Percentiles rank a stretch among this genome's conserved stretches.
Evolutionary conservation across 2,113 vertebrate species (phyloP).

Genomic region (Tenebrosternarchus preto): DNA sequence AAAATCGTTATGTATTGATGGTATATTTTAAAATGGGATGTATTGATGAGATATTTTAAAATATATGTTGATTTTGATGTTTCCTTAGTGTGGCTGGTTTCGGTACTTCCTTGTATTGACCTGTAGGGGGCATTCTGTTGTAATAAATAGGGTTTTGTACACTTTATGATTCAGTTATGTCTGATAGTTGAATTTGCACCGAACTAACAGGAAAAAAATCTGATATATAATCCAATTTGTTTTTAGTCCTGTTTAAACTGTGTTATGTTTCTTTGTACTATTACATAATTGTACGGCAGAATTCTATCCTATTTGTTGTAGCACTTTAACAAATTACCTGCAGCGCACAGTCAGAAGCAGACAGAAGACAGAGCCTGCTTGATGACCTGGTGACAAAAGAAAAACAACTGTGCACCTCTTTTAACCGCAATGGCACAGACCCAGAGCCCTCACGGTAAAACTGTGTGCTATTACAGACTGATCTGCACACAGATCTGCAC

Average conservation of each 20-base stretch:
- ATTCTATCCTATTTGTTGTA: background rate
- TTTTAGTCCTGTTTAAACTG: background rate
- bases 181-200: background rate
- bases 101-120: background rate
- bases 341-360: constrained; percentile 93
- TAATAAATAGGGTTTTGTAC: constrained; percentile 43
- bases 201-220: background rate
- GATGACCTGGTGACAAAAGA: constrained; percentile 91
- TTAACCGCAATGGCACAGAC: constrained; percentile 81
- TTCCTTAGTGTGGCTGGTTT: background rate
- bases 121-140: constrained; percentile 65
- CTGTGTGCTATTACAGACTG: background rate
- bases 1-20: too few species aligned
- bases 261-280: background rate
- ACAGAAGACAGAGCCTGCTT: constrained; percentile 90
- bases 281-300: background rate
- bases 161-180: background rate
- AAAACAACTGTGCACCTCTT: constrained; percentile 84
- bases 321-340: constrained; percentile 54
- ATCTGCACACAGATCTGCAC: background rate
- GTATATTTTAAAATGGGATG: background rate
- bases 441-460: constrained; percentile 74
- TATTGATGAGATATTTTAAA: background rate
- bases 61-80: background rate
- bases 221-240: background rate